Percentiles rank a stretch among this genome's conserved stretches.
phyloP scores from a whole-genome alignment of 2,113 vertebrate species.

The Aldabrachelys gigantea region DNA sequence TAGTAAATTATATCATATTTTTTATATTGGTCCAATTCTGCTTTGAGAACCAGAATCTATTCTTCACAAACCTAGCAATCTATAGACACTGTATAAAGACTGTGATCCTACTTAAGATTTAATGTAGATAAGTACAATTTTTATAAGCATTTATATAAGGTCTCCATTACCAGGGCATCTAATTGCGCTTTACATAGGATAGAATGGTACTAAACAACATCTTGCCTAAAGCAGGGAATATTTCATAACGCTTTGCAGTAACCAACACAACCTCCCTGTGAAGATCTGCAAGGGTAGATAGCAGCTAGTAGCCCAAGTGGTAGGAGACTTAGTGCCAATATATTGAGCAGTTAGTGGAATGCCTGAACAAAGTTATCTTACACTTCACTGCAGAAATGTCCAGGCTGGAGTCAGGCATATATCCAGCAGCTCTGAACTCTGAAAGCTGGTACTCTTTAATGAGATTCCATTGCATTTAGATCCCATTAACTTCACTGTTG shows the following conservation, averaged over 20 bases:
- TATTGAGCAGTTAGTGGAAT: background rate
- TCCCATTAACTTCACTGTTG: rapidly evolving
- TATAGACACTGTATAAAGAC: background rate
- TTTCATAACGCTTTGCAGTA: conserved; percentile 29
- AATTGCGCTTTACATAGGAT: background rate
- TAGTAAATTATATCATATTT: background rate
- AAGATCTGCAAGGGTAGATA: conserved; percentile 34
- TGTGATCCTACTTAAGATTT: background rate
- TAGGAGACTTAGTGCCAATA: conserved; percentile 43
- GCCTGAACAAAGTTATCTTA: conserved; percentile 4
- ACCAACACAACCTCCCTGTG: conserved; percentile 13
- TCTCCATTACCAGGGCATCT: background rate
- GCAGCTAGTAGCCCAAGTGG: conserved; percentile 32
- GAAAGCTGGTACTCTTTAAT: background rate
- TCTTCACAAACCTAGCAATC: background rate
- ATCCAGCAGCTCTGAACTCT: conserved; percentile 10
- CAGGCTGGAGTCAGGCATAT: background rate
- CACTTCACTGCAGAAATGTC: background rate
- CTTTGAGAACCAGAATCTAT: background rate
- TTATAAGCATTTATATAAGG: rapidly evolving
- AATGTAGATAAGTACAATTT: background rate
- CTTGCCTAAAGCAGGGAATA: conserved; percentile 24
- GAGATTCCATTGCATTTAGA: rapidly evolving
- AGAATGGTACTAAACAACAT: conserved; percentile 17
- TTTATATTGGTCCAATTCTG: background rate